Evolutionary conservation across 2,797 vertebrate genomes (phyloP), one percentile per base, ranked within the genome.

Genomic region (Ceryle rudis): DNA sequence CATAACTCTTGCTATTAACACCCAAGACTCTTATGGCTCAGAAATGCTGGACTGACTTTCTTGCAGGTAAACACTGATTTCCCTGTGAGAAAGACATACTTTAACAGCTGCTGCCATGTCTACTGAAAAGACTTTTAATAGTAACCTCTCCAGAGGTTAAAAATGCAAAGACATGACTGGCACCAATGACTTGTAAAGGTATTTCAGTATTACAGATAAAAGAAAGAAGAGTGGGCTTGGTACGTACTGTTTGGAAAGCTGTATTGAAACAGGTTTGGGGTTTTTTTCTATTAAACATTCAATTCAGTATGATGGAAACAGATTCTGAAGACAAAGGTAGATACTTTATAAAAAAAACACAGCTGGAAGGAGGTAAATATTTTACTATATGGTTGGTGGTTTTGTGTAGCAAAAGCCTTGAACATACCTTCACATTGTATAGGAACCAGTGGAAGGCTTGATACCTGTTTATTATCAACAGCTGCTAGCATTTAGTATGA

Each of bases 211-310:
- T 79, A 79, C n/a, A 82, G 37, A 90, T 93, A 75, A 95, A 96
- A 93, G 70, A 8, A 92, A 18, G 80, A 65, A 7, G n/a, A 86
- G 47, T 79, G 77, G 92, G 54, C 41, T 96, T 84, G 26, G 37
- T 85, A 71, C 83, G 73, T 90, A 72, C 65, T 96, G 69, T 96
- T 94, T 96, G 88, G 67, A 97, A 96, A 97, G 90, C 89, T 97
- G 89, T 90, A 95, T 83, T 96, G 91, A 96, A 96, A 92, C 61
- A 89, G 70, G 18, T 73, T 31, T 78, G n/a, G n/a, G n/a, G n/a
- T 75, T 55, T 13, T 73, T 54, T 85, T 81, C 33, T 83, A 54
- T 71, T 15, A 92, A 94, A 92, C 62, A 60, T 84, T 93, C 58
- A 58, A 61, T 81, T 81, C 74, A 65, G 25, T 47, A 39, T 39